These are phyloP conservation scores for Diorhabda carinulata DNA, from an alignment of 1,140 invertebrate genomes.

Conservation along the genomic window DNA sequence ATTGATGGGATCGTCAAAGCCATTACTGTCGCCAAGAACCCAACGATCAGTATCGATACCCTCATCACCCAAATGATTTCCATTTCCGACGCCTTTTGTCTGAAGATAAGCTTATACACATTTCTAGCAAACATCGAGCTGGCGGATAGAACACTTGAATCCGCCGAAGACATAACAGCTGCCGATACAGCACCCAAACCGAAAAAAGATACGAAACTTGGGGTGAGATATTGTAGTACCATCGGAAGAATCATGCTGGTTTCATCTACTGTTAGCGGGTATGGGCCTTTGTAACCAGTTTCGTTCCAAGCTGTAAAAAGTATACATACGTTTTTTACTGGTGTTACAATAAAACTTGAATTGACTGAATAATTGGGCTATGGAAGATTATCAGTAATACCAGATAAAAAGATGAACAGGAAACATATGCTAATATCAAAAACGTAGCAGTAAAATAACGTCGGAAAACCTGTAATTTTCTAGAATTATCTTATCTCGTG, in stretches of 20 bases:
- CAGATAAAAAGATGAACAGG: too few species aligned
- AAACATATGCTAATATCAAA: too few species aligned
- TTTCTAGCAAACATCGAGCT: conserved; percentile 98
- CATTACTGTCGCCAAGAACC: conserved; percentile 89
- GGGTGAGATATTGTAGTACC: conserved; percentile 94
- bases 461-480: too few species aligned
- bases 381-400: too few species aligned
- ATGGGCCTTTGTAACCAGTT: conserved; percentile 74
- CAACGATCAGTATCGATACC: conserved; percentile 87
- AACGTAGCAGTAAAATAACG: too few species aligned
- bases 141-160: conserved; percentile 94
- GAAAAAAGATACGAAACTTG: conserved; percentile 91
- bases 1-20: conserved; percentile 95
- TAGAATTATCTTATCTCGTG: too few species aligned
- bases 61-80: conserved; percentile 99
- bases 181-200: conserved; percentile 97
- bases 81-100: conserved; percentile 89
- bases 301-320: conserved; percentile 82
- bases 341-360: too few species aligned
- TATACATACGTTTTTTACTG: too few species aligned
- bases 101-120: conserved; percentile 94
- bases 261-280: conserved; percentile 69
- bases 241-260: conserved; percentile 93
- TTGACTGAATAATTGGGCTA: too few species aligned
- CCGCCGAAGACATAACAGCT: conserved; percentile 97